Evolutionary conservation across 2,113 vertebrate species (phyloP), one percentile per base, ranked within the genome.

Genomic region (Protobothrops flavoviridis): DNA sequence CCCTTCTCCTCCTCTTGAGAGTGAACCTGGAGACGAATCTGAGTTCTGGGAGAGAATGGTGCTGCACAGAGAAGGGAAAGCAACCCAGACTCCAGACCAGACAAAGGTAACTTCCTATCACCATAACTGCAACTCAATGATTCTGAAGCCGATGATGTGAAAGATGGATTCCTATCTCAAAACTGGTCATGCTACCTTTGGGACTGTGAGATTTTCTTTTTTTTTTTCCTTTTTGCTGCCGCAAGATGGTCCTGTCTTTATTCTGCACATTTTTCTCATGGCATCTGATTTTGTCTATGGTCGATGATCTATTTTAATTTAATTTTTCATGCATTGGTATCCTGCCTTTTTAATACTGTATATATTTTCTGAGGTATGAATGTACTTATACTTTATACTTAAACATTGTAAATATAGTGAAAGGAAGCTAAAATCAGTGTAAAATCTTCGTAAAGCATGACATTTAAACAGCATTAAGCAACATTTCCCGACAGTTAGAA

Each of bases 21-120:
- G 2, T 0, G 93, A 92, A 2, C 24, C 94, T 0, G 87, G 57
- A 11, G 48, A 61, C 23, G 96, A 92, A 7, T 92, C 93, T 3
- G 96, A 97, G 2, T 97, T 98, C 88, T 97, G 98, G 98, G 97
- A 98, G 5, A 96, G 95, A 33, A 69, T 69, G 91, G 96, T 97
- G 5, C 95, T 93, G 7, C 97, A 97, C 90, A 97, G 96, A 92
- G 94, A 91, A 0, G 92, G 5, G 24, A 86, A 94, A 57, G 95
- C 94, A 52, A 1, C 92, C 0, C 15, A 95, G 26, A 90, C 53
- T 90, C 52, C 0, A 39, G 94, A 94, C 45, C 3, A 64, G 1
- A 1, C 90, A 23, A 45, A 39, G 90, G 97, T 97, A 95, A 95
- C 69, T 50, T 56, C 33, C 92, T 59, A 43, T 57, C 43, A 24